Conservation (phyloP, 2,113 vertebrate genomes). For the Chamaea fasciata region DNA sequence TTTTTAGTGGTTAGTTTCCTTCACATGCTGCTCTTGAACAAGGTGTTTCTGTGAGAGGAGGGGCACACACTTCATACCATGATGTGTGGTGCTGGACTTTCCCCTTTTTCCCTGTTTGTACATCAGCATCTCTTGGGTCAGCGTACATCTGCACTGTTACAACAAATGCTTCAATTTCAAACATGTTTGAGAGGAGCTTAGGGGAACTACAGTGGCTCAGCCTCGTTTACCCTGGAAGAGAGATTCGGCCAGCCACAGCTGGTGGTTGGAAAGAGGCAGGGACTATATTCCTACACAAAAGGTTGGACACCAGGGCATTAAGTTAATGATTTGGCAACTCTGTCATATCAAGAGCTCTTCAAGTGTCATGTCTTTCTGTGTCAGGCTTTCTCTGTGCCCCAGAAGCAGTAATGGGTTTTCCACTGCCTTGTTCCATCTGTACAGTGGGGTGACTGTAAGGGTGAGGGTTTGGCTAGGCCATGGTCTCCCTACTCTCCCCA, state of each 20-base stretch:
- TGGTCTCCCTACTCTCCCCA: rapidly evolving
- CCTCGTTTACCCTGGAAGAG: rapidly evolving
- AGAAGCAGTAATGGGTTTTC: rapidly evolving
- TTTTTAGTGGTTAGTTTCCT: background rate
- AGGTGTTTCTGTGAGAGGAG: background rate
- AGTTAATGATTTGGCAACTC: background rate
- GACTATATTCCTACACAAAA: background rate
- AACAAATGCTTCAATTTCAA: background rate
- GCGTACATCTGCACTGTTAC: background rate
- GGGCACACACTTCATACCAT: rapidly evolving
- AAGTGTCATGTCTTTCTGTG: background rate
- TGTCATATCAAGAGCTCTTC: rapidly evolving
- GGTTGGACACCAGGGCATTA: background rate
- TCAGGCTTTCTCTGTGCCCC: background rate
- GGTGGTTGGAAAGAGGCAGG: background rate
- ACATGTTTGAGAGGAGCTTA: rapidly evolving
- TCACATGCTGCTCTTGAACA: rapidly evolving
- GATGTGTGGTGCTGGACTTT: rapidly evolving
- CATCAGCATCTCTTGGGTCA: rapidly evolving
- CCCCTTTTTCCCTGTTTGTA: background rate
- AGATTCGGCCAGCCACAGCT: background rate
- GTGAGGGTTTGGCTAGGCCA: rapidly evolving
- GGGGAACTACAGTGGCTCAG: background rate
- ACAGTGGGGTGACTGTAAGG: rapidly evolving
- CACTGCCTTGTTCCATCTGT: rapidly evolving